phyloP scores from a whole-genome alignment of 2,797 vertebrate species.

The Chrysocyon brachyurus region DNA sequence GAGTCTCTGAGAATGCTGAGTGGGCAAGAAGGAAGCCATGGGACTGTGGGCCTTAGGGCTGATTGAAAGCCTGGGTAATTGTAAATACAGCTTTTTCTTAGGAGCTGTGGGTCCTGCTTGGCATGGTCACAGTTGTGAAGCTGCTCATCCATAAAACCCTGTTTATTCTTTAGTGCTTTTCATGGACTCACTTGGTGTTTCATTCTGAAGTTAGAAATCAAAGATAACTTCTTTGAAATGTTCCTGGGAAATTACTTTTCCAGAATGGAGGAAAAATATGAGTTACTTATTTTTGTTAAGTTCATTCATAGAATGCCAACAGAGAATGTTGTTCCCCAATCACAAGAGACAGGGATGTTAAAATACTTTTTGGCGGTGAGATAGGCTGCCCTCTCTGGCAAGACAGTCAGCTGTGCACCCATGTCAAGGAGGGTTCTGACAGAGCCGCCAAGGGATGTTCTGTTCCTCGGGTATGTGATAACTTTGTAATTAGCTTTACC shows the following conservation, averaged over 20 bases:
- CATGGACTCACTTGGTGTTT: neutral
- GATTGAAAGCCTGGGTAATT: neutral
- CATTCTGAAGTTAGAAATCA: conserved; percentile 52
- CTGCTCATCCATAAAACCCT: neutral
- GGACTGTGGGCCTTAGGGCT: neutral
- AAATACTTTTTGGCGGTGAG: conserved; percentile 38
- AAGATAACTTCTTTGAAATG: conserved; percentile 32
- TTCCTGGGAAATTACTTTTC: conserved; percentile 15
- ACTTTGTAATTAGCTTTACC: conserved; percentile 2
- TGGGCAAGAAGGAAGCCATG: neutral
- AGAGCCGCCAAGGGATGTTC: neutral
- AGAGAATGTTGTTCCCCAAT: neutral
- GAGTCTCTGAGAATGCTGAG: neutral
- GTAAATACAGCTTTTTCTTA: neutral
- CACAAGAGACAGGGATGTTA: neutral
- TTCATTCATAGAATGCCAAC: neutral
- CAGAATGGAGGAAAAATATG: conserved; percentile 16
- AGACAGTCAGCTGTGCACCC: neutral
- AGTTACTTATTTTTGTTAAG: conserved; percentile 59
- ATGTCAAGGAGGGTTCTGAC: neutral
- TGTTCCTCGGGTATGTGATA: neutral
- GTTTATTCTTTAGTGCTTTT: neutral
- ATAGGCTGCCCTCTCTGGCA: neutral
- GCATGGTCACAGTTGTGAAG: neutral
- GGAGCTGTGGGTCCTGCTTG: neutral